Evolutionary conservation across 2,113 vertebrate species (phyloP), one percentile per base, ranked within the genome.

Genomic region (Chlorodrepanis virens): DNA sequence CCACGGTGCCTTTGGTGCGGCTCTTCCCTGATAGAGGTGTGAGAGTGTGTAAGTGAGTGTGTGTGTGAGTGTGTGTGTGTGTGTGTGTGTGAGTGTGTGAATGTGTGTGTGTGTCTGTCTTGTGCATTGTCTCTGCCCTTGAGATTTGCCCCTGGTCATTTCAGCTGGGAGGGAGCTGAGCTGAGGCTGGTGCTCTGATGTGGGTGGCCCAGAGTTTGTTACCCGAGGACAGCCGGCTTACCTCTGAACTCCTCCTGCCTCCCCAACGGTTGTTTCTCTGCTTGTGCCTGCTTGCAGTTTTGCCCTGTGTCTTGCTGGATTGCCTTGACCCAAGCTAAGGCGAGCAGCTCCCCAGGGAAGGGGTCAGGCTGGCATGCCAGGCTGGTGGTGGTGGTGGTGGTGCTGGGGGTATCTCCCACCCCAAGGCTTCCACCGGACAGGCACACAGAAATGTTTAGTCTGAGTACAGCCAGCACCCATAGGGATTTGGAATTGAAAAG

Each of bases 151-250:
- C 93, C 94, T 96, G 93, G 93, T 97, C 96, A 96, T 96, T 96
- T 90, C 60, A 86, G 92, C 68, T 88, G 93, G 92, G 92, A 92
- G 93, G 88, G 93, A 95, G 64, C 93, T 94, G 93, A 95, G 71
- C 93, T 93, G 95, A 92, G 85, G 92, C 11, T 92, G 92, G 59
- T 33, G 92, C 96, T 96, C 94, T 96, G 93, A 94, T 96, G 96
- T 96, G 94, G 93, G 95, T 96, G 94, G 94, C 96, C 96, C 13
- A 1, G 90, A 96, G 94, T 97, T 96, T 95, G 90, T 97, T 97
- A 96, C 96, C 96, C 2, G 96, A 96, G 96, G 94, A 96, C 90
- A 94, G 88, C 96, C 54, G 85, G 79, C 94, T 88, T 94, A 90
- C 88, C 93, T 96, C 96, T 96, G 88, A 96, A 89, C 95, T 96